Conservation (phyloP, 2,113 vertebrate genomes). For the Bos indicus region DNA sequence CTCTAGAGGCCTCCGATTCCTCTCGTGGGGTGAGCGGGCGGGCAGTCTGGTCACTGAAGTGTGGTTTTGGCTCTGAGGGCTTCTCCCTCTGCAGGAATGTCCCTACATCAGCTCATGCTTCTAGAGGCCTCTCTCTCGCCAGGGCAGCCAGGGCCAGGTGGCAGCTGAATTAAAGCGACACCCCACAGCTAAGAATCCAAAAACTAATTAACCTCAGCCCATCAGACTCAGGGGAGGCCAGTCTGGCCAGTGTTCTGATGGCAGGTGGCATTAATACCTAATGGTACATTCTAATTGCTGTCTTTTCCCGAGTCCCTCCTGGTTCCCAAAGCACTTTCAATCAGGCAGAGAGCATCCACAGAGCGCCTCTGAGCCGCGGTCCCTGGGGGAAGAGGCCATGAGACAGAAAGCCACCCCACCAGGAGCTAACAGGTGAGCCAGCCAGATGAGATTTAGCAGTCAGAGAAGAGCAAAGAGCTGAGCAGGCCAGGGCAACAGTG, state of each 20-base stretch:
- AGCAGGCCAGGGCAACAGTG: not conserved
- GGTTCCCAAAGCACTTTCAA: slow-evolving; percentile 32
- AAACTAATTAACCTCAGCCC: slow-evolving; percentile 47
- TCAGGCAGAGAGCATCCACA: slow-evolving; percentile 32
- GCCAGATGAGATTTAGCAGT: not conserved
- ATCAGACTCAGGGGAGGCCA: not conserved
- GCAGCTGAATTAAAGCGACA: slow-evolving; percentile 54
- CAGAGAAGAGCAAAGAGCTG: not conserved
- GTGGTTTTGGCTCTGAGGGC: not conserved
- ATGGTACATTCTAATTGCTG: slow-evolving; percentile 27
- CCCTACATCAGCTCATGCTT: not conserved
- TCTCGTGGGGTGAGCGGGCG: not conserved
- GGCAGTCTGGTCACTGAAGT: not conserved
- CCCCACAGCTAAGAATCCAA: slow-evolving; percentile 54
- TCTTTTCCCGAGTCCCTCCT: not conserved
- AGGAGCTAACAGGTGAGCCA: not conserved
- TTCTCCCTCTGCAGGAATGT: not conserved
- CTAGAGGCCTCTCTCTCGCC: not conserved
- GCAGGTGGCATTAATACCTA: slow-evolving; percentile 41
- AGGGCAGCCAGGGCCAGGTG: not conserved
- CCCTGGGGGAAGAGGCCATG: not conserved
- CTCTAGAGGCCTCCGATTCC: not conserved
- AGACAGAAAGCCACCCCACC: slow-evolving; percentile 24
- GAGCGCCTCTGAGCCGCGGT: not conserved
- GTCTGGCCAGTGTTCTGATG: not conserved